These are phyloP conservation scores for Coelogynopora nodosa DNA, from an alignment of 2,888 invertebrate species.

Conservation along the genomic window DNA sequence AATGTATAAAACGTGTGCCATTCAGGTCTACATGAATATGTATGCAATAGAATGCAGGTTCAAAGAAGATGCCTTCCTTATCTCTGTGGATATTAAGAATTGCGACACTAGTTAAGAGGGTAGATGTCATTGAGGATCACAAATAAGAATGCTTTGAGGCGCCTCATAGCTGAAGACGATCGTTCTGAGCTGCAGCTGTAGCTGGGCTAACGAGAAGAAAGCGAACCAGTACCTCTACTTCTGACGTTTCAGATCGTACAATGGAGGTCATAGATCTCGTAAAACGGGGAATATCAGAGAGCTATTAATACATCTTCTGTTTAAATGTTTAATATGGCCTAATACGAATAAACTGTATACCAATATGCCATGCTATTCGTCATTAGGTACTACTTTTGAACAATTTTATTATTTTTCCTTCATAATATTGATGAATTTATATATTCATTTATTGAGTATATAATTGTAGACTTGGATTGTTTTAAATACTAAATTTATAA, in stretches of 20 bases:
- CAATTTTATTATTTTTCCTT: no score
- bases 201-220: neutral
- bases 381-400: no score
- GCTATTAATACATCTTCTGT: no score
- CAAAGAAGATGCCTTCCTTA: neutral
- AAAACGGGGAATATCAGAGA: neutral
- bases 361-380: no score
- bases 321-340: no score
- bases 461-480: no score
- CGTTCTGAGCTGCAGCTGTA: neutral
- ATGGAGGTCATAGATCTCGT: neutral
- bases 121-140: neutral
- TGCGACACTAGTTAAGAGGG: neutral
- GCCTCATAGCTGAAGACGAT: neutral
- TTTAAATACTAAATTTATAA: no score
- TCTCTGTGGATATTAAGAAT: neutral
- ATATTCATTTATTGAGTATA: no score
- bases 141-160: neutral
- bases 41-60: neutral
- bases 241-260: neutral
- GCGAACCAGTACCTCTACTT: neutral
- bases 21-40: neutral
- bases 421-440: no score
- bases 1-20: neutral
- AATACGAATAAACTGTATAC: no score